A percentile compares a stretch with the other conserved stretches of the same genome.
Conservation (phyloP, 2,888 invertebrate genomes). For the Agrochola macilenta region DNA sequence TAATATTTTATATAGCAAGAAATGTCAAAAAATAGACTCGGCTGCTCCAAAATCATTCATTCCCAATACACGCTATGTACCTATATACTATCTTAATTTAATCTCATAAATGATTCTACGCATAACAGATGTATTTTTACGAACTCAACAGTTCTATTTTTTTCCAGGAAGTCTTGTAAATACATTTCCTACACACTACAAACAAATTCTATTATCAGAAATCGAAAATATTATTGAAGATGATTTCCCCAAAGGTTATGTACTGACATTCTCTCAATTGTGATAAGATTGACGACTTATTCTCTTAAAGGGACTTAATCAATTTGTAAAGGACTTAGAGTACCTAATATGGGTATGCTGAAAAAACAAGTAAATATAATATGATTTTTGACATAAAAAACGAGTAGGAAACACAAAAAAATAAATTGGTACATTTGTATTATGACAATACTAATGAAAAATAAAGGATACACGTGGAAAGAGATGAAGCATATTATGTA, state of each 20-base stretch:
- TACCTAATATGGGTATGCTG: neutral
- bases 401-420: neutral
- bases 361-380: neutral
- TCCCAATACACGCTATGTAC: neutral
- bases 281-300: slow-evolving; percentile 16
- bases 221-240: slow-evolving; percentile 33
- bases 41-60: neutral
- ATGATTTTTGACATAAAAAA: neutral
- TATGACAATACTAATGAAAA: slow-evolving; percentile 30
- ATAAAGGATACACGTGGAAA: slow-evolving; percentile 10
- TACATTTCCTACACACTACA: slow-evolving; percentile 10
- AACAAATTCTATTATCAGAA: slow-evolving; percentile 29
- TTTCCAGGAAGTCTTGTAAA: neutral
- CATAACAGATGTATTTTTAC: neutral
- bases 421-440: slow-evolving; percentile 17
- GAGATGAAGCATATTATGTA: neutral
- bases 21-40: neutral
- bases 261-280: neutral
- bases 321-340: neutral
- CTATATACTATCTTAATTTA: neutral
- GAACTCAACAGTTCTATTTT: neutral
- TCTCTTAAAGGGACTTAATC: neutral
- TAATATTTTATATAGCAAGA: neutral
- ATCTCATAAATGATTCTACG: neutral
- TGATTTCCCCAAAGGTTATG: slow-evolving; percentile 42